These are phyloP conservation scores for Epirrhoe tristata DNA, from an alignment of 2,888 invertebrate species.

Conservation along the genomic window DNA sequence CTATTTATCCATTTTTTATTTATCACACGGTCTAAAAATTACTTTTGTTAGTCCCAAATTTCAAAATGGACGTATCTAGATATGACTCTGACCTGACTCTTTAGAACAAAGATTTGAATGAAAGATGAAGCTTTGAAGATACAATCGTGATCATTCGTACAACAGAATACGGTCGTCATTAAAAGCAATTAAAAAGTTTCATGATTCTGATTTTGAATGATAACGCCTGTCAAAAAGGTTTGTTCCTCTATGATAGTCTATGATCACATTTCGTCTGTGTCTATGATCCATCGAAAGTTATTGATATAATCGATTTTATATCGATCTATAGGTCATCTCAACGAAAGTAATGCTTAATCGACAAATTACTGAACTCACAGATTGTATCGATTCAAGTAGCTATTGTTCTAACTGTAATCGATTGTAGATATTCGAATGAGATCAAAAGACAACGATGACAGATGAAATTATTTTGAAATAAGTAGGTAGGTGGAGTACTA, in stretches of 20 bases:
- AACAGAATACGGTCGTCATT: too few relatives aligned
- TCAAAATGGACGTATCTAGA: too few relatives aligned
- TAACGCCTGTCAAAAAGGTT: constrained; percentile 35
- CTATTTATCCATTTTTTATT: too few relatives aligned
- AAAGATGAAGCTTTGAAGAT: too few relatives aligned
- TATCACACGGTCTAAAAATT: too few relatives aligned
- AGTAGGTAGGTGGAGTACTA: too few relatives aligned
- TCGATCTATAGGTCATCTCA: constrained; percentile 24
- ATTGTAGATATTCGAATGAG: constrained; percentile 27
- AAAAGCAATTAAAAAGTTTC: constrained; percentile 13
- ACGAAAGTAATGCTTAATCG: constrained; percentile 40
- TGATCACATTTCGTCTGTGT: too few relatives aligned
- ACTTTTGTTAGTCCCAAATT: too few relatives aligned
- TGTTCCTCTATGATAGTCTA: constrained; percentile 24
- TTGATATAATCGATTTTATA: constrained; percentile 14
- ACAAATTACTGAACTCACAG: constrained; percentile 24
- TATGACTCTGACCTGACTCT: too few relatives aligned
- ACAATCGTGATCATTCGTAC: too few relatives aligned
- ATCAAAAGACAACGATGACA: constrained; percentile 14
- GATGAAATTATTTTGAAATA: constrained; percentile 2
- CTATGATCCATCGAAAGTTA: background rate
- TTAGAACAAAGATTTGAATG: too few relatives aligned
- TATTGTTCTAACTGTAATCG: constrained; percentile 31
- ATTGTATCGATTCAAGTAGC: constrained; percentile 30
- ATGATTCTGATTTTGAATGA: constrained; percentile 39